Percentiles rank a stretch among this genome's conserved stretches.
phyloP scores from a whole-genome alignment of 2,113 vertebrate genomes.

The Nibea coibor region DNA sequence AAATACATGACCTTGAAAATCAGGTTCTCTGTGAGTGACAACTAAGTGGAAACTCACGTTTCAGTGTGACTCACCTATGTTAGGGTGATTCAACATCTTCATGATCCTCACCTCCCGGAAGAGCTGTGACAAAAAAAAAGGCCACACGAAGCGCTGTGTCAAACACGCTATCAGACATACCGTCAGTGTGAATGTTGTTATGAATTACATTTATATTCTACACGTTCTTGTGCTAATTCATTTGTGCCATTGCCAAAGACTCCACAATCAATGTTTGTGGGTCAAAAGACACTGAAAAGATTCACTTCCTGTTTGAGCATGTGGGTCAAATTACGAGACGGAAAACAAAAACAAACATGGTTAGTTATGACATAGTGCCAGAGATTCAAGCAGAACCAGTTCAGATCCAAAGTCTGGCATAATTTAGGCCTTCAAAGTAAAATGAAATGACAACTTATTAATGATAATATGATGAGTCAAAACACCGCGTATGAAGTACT shows the following conservation, averaged over 20 bases:
- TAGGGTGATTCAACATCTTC: slow-evolving; percentile 96
- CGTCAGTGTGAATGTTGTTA: background rate
- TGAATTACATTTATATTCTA: slow-evolving; percentile 15
- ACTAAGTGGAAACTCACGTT: background rate
- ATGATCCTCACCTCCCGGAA: slow-evolving; percentile 97
- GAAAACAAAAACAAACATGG: slow-evolving; percentile 7
- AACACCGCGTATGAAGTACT: background rate
- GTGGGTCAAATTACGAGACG: background rate
- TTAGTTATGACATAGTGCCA: background rate
- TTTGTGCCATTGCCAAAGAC: background rate
- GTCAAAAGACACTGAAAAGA: slow-evolving; percentile 9
- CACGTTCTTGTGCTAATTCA: background rate
- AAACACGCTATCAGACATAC: background rate
- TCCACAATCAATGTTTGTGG: slow-evolving; percentile 2
- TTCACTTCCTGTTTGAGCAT: slow-evolving; percentile 42
- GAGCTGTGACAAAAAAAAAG: slow-evolving; percentile 81
- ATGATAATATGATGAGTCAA: background rate
- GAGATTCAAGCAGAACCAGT: slow-evolving; percentile 1
- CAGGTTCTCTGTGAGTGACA: background rate
- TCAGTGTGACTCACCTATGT: slow-evolving; percentile 89
- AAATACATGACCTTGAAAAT: slow-evolving; percentile 10
- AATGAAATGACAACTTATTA: background rate
- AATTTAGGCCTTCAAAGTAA: background rate
- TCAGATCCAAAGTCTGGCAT: background rate
- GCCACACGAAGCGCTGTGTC: slow-evolving; percentile 15